These are phyloP conservation scores for Vanessa cardui DNA, from an alignment of 2,888 invertebrate genomes.

Conservation along the genomic window DNA sequence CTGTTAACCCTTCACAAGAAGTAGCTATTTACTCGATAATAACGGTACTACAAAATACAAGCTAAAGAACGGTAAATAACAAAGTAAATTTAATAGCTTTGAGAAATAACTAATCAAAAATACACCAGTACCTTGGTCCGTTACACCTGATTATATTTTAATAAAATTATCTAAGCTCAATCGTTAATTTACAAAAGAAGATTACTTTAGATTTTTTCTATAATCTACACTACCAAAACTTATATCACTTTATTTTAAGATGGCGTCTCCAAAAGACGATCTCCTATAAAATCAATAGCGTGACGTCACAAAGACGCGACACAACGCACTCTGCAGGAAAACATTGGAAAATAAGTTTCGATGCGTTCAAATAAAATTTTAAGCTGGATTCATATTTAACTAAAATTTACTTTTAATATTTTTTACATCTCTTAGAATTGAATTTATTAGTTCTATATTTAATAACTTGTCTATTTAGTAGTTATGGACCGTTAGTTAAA, in stretches of 20 bases:
- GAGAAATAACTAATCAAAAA: slow-evolving; percentile 68
- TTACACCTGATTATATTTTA: slow-evolving; percentile 85
- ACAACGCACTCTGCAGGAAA: slow-evolving; percentile 62
- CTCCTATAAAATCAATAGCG: slow-evolving; percentile 76
- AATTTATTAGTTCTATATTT: too few relatives aligned
- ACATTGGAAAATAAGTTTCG: slow-evolving; percentile 37
- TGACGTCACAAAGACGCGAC: slow-evolving; percentile 82
- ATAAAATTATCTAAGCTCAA: slow-evolving; percentile 71
- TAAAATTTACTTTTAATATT: background rate
- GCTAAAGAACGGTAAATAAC: slow-evolving; percentile 74
- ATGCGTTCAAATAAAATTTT: slow-evolving; percentile 38
- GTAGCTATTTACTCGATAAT: slow-evolving; percentile 53
- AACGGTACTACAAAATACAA: slow-evolving; percentile 69
- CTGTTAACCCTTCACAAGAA: slow-evolving; percentile 41
- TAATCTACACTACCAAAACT: slow-evolving; percentile 84
- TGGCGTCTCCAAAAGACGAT: slow-evolving; percentile 82
- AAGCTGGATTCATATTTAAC: background rate
- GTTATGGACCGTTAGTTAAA: too few relatives aligned
- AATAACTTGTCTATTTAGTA: too few relatives aligned
- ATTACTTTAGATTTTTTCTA: slow-evolving; percentile 80
- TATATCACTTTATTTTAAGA: slow-evolving; percentile 83
- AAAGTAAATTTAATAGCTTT: slow-evolving; percentile 65
- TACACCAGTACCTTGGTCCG: slow-evolving; percentile 89
- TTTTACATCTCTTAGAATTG: too few relatives aligned
- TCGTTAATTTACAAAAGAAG: slow-evolving; percentile 67